These are phyloP conservation scores for Bambusicola thoracicus DNA, from an alignment of 2,113 vertebrate species.

Conservation along the genomic window DNA sequence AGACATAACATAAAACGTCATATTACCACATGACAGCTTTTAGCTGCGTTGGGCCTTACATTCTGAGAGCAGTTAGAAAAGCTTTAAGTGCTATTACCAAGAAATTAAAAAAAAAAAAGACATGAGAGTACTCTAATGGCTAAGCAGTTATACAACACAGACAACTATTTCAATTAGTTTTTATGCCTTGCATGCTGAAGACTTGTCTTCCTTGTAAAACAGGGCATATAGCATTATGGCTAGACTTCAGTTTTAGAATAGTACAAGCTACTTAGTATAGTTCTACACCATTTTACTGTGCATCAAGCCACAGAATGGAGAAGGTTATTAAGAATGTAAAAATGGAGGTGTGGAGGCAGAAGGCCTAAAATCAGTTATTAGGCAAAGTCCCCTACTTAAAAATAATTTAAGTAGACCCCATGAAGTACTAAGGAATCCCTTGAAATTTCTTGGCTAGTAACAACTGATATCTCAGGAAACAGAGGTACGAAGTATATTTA, in stretches of 20 bases:
- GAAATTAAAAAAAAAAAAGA: background rate
- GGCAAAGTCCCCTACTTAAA: background rate
- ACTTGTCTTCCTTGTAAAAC: background rate
- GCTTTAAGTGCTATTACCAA: constrained; percentile 25
- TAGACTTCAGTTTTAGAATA: background rate
- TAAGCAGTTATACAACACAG: background rate
- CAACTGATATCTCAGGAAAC: background rate
- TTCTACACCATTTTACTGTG: background rate
- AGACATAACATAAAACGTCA: background rate
- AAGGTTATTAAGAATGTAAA: background rate
- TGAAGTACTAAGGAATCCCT: background rate
- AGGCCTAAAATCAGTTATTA: background rate
- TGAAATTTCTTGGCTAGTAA: background rate
- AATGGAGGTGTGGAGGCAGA: background rate
- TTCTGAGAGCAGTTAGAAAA: constrained; percentile 16
- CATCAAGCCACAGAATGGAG: background rate
- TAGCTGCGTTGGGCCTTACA: background rate
- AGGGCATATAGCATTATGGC: background rate
- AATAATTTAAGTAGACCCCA: background rate
- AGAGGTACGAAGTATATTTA: background rate
- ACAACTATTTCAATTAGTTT: background rate
- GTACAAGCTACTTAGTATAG: background rate
- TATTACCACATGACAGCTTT: constrained; percentile 1
- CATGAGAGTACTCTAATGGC: background rate
- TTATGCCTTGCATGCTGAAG: background rate